Conservation (phyloP, 2,888 invertebrate genomes). For the Papilio protenor region DNA sequence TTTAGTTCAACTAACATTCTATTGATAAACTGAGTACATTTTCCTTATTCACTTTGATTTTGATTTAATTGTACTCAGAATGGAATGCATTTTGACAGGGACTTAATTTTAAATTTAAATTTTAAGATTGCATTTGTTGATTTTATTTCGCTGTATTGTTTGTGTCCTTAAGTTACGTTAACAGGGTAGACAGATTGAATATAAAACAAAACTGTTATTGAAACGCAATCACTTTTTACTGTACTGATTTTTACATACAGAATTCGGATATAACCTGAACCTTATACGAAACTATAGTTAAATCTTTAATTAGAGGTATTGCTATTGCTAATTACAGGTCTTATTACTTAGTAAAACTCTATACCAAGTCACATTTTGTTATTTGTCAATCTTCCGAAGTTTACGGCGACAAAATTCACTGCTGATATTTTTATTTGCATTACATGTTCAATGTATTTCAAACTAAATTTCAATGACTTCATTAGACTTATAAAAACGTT, state of each 20-base stretch:
- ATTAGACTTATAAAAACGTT: not conserved
- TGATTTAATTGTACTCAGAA: slow-evolving; percentile 16
- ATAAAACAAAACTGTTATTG: not conserved
- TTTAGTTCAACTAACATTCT: not conserved
- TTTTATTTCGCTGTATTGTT: slow-evolving; percentile 3
- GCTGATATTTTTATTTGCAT: not conserved
- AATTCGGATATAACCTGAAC: not conserved
- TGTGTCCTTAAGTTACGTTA: not conserved
- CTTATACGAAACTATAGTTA: not conserved
- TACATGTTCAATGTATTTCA: not conserved
- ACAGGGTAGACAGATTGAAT: not conserved
- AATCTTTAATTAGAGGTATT: not conserved
- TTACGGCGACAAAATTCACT: not conserved
- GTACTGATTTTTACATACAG: not conserved
- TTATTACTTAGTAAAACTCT: not conserved
- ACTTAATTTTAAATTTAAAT: slow-evolving; percentile 20
- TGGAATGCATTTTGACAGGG: slow-evolving; percentile 6
- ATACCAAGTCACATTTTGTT: not conserved
- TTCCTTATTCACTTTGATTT: slow-evolving; percentile 12
- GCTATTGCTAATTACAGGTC: not conserved
- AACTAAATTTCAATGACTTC: not conserved
- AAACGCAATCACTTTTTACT: not conserved
- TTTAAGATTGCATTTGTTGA: slow-evolving; percentile 17
- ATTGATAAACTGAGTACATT: not conserved
- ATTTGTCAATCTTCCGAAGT: not conserved